Conservation (phyloP, 1,140 invertebrate species). For the Macrosteles quadrilineatus region DNA sequence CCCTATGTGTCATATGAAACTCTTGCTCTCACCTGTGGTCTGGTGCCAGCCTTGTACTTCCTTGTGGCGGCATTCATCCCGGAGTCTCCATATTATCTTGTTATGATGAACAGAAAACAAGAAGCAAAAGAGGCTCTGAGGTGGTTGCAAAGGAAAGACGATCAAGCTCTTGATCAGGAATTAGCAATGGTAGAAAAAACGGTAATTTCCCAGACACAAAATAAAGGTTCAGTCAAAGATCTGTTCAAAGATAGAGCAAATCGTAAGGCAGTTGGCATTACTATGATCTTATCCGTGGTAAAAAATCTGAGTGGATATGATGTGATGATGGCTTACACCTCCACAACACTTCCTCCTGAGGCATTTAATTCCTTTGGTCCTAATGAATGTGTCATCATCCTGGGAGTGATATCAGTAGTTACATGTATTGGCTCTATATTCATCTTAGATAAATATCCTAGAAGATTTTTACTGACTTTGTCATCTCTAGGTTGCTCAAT, state of each 20-base stretch:
- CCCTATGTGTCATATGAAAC: constrained; percentile 67
- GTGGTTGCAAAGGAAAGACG: constrained; percentile 57
- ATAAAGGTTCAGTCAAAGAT: constrained; percentile 37
- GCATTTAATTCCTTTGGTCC: constrained; percentile 30
- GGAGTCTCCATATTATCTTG: constrained; percentile 75
- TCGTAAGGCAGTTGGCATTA: constrained; percentile 37
- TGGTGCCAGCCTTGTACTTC: constrained; percentile 63
- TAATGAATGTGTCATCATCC: constrained; percentile 36
- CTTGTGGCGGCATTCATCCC: constrained; percentile 72
- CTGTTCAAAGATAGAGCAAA: constrained; percentile 35
- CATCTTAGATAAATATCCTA: constrained; percentile 51
- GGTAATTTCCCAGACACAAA: constrained; percentile 36
- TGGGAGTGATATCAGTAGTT: constrained; percentile 41
- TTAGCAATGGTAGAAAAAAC: constrained; percentile 33
- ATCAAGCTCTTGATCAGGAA: constrained; percentile 42
- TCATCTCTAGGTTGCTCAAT: constrained; percentile 44
- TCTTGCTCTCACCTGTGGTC: constrained; percentile 64
- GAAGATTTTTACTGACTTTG: constrained; percentile 53
- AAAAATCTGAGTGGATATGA: constrained; percentile 39
- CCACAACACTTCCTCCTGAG: constrained; percentile 39
- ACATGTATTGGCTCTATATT: constrained; percentile 26
- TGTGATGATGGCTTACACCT: constrained; percentile 41
- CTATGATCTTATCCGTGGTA: constrained; percentile 38
- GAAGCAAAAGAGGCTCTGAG: constrained; percentile 65
- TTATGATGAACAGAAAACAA: constrained; percentile 59